phyloP scores from a whole-genome alignment of 2,113 vertebrate species.

The Acanthisitta chloris region DNA sequence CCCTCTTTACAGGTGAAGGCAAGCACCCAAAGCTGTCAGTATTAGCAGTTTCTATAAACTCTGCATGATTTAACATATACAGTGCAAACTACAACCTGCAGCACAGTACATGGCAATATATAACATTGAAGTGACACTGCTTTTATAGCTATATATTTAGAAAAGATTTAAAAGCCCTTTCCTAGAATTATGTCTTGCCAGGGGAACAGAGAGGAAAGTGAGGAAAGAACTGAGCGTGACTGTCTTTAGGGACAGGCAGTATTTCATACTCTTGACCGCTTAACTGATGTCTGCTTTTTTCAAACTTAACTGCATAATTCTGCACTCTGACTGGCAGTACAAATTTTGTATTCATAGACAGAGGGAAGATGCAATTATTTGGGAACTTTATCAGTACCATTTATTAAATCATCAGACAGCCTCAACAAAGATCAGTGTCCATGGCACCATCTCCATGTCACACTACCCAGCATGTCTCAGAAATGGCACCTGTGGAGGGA shows the following conservation, averaged over 20 bases:
- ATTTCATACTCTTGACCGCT: not conserved
- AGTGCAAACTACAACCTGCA: not conserved
- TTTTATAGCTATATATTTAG: not conserved
- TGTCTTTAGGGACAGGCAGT: not conserved
- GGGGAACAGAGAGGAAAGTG: not conserved
- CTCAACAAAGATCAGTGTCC: not conserved
- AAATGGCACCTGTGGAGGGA: constrained; percentile 27
- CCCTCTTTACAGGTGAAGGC: not conserved
- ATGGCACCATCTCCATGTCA: not conserved
- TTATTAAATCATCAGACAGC: not conserved
- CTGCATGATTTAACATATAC: not conserved
- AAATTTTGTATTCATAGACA: not conserved
- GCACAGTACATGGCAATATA: not conserved
- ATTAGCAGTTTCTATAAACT: not conserved
- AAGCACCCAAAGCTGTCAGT: not conserved
- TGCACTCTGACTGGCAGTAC: not conserved
- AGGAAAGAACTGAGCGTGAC: not conserved
- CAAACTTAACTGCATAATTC: not conserved
- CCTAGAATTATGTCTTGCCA: not conserved
- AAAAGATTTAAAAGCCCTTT: not conserved
- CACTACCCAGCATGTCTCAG: not conserved
- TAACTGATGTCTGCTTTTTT: not conserved
- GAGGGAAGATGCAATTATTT: not conserved
- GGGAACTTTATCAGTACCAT: not conserved
- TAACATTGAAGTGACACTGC: not conserved